Base-by-base conservation (phyloP, 2,797 vertebrate species). In the Eospalax fontanierii region DNA sequence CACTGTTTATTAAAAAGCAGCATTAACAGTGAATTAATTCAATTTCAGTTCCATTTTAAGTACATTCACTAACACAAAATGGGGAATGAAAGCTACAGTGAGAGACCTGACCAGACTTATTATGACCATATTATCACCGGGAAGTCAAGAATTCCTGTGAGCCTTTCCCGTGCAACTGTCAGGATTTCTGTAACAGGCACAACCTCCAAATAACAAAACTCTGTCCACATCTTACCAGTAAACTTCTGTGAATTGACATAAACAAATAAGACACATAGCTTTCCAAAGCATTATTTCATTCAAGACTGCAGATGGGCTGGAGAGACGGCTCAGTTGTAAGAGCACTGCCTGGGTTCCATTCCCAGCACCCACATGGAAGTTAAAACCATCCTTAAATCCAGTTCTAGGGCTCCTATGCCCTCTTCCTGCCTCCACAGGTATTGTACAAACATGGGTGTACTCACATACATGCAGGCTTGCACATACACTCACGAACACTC, bases 241-340 rank as follows among this genome's bases (percentile, higher is more conserved):
- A 76, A 43, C 1, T 43, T 28, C 26, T 88, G 35, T 5, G 46
- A 22, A 16, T 11, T 1, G 35, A 19, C 26, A 3, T 0, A 14
- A 14, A 10, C 2, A 24, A n/a, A 26, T 8, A 63, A 35, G 35
- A 21, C 21, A 2, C 54, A 30, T n/a, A 10, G 15, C n/a, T 73
- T 61, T 68, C 38, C 2, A 33, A 12, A 0, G 0, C 0, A 0
- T 35, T 33, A 0, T 21, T 21, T 74, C 73, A 2, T 15, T 59
- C 19, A 40, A n/a, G 57, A 78, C 15, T 5, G 0, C 5, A 71
- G 8, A 7, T 54, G 50, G 50, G 50, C 50, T 54, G 50, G 50
- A 54, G 50, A 54, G 8, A 54, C 14, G 50, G 50, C 50, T 54
- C 50, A 54, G 50, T 10, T 7, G 50, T 14, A 54, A 54, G 12